A percentile compares a stretch with the other conserved stretches of the same genome.
These are phyloP conservation scores for Spea multiplicata DNA, from an alignment of 2,113 vertebrate genomes.

Conservation along the genomic window DNA sequence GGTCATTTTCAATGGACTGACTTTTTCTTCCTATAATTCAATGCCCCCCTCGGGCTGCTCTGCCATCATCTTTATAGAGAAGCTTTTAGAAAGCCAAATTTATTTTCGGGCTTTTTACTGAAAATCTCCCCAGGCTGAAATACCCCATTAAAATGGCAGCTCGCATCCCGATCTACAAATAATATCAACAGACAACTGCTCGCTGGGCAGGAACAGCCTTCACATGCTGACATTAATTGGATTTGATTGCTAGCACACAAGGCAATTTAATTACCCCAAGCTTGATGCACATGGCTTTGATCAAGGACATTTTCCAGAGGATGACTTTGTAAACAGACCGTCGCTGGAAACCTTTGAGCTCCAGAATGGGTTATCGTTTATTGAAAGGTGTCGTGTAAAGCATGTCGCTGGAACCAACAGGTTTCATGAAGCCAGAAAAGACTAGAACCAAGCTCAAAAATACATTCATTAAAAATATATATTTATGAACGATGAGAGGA, in stretches of 20 bases:
- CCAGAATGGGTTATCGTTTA: too few species aligned
- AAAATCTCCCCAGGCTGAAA: neutral
- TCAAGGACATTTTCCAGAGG: neutral
- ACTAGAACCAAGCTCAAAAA: too few species aligned
- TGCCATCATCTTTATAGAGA: neutral
- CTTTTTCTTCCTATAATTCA: too few species aligned
- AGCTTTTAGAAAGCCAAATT: neutral
- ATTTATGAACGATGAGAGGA: too few species aligned
- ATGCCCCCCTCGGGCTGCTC: too few species aligned
- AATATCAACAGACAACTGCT: neutral
- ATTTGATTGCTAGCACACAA: neutral
- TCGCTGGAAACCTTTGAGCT: neutral
- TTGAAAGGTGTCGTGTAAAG: too few species aligned
- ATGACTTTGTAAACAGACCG: neutral
- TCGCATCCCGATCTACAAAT: neutral
- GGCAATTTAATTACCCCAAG: conserved; percentile 1
- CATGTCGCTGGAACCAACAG: too few species aligned
- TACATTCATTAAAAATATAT: too few species aligned
- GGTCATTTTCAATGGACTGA: too few species aligned
- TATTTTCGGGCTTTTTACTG: neutral
- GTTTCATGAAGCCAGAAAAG: too few species aligned
- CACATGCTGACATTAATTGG: conserved; percentile 5
- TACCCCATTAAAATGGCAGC: neutral
- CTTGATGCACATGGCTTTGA: neutral
- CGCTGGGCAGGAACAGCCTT: neutral